phyloP scores from a whole-genome alignment of 2,113 vertebrate species.

The Sinocyclocheilus anshuiensis region DNA sequence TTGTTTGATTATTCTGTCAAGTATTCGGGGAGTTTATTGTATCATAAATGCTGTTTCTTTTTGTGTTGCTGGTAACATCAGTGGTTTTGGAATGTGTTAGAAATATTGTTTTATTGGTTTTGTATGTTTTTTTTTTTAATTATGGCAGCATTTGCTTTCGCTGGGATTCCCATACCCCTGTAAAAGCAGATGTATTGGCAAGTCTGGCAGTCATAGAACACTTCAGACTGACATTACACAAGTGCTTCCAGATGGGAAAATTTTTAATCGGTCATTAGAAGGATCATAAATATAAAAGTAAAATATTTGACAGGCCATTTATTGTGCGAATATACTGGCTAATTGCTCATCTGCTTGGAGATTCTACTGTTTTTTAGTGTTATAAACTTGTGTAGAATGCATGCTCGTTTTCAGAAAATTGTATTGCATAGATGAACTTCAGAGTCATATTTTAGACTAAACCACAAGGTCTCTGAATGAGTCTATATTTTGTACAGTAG shows the following conservation, averaged over 20 bases:
- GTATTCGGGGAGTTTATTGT: neutral
- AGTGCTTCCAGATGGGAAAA: constrained; percentile 74
- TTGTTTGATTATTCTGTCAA: neutral
- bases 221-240: constrained; percentile 60
- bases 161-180: neutral
- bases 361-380: neutral
- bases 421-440: neutral
- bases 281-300: constrained; percentile 50
- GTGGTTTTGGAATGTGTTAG: neutral
- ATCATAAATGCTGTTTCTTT: neutral
- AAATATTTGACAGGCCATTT: constrained; percentile 56
- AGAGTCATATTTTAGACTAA: neutral
- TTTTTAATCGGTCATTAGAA: constrained; percentile 53
- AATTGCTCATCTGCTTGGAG: neutral
- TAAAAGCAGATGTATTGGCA: constrained; percentile 63
- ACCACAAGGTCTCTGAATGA: neutral
- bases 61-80: neutral
- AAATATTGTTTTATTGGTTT: neutral
- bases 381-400: neutral
- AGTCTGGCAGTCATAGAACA: constrained; percentile 59
- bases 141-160: neutral
- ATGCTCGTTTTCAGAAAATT: neutral
- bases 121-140: neutral
- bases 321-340: constrained; percentile 33
- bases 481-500: neutral